Percentiles rank a stretch among this genome's conserved stretches.
These are phyloP conservation scores for Plumapathes pennacea DNA, from an alignment of 92 coral and sea anemone species.

Conservation along the genomic window DNA sequence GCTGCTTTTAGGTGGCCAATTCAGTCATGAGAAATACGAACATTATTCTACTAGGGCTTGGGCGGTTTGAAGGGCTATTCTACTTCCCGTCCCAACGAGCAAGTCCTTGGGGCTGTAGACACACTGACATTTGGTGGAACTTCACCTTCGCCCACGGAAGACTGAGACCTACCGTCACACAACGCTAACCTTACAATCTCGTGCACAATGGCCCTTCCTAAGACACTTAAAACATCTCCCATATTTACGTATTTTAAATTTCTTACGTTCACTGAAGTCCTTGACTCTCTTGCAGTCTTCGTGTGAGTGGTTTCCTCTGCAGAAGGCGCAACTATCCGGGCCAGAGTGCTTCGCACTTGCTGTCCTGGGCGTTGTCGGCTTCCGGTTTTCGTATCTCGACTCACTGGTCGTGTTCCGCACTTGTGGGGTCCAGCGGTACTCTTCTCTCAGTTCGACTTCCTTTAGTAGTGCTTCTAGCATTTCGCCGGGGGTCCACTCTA, in stretches of 20 bases:
- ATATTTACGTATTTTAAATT: slow-evolving; percentile 16
- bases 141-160: slow-evolving; percentile 1
- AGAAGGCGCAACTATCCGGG: slow-evolving; percentile 29
- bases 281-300: slow-evolving; percentile 21
- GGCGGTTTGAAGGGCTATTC: slow-evolving; percentile 60
- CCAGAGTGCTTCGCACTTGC: slow-evolving; percentile 10
- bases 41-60: slow-evolving; percentile 38
- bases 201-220: slow-evolving; percentile 21
- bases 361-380: slow-evolving; percentile 1
- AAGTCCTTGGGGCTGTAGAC: slow-evolving; percentile 8
- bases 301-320: slow-evolving; percentile 21
- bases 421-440: slow-evolving; percentile 25
- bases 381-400: too few species aligned
- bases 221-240: slow-evolving; percentile 30
- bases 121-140: background rate
- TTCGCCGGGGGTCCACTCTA: slow-evolving; percentile 31
- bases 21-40: too few species aligned
- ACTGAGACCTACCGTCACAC: slow-evolving; percentile 23
- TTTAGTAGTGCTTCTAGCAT: slow-evolving; percentile 20
- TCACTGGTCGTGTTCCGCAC: slow-evolving; percentile 10
- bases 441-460: slow-evolving; percentile 59
- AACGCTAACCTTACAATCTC: slow-evolving; percentile 18
- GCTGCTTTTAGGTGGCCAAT: too few species aligned
- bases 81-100: slow-evolving; percentile 27
- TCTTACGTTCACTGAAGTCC: slow-evolving; percentile 23